phyloP scores from a whole-genome alignment of 2,888 invertebrate genomes.

The Andrena flavipes region DNA sequence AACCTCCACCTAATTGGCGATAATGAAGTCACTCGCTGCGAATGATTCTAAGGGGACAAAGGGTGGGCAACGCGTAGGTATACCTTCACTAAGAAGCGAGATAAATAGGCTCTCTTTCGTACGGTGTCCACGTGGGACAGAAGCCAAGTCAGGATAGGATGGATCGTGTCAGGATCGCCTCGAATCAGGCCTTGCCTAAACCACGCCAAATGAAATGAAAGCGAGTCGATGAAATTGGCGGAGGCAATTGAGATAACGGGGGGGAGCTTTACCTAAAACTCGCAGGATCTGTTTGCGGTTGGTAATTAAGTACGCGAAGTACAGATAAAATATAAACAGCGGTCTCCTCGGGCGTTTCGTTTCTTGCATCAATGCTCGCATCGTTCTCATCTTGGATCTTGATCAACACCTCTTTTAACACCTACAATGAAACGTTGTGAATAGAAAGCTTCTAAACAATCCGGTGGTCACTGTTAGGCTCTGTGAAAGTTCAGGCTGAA shows the following conservation, averaged over 20 bases:
- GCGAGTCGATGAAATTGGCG: not conserved
- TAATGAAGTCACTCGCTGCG: not conserved
- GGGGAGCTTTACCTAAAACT: conserved; percentile 74
- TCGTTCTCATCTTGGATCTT: conserved; percentile 86
- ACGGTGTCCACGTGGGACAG: conserved; percentile 90
- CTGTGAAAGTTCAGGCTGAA: not conserved
- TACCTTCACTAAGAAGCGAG: conserved; percentile 84
- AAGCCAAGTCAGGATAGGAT: conserved; percentile 93
- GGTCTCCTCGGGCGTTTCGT: conserved; percentile 91
- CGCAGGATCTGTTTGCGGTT: conserved; percentile 86
- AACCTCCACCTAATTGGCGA: conserved; percentile 87
- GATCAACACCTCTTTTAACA: conserved; percentile 88
- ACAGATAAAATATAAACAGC: conserved; percentile 90
- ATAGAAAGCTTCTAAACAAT: not conserved
- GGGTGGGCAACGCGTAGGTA: not conserved
- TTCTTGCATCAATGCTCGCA: conserved; percentile 90
- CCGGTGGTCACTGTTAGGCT: no score
- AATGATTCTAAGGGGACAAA: not conserved
- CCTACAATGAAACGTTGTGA: conserved; percentile 68
- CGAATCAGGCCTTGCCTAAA: conserved; percentile 88
- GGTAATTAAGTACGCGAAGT: conserved; percentile 92
- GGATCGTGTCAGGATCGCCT: conserved; percentile 91
- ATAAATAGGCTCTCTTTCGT: conserved; percentile 93
- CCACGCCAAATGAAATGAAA: not conserved
- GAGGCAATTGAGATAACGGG: not conserved